Base-by-base conservation (phyloP, 2,113 vertebrate species). In the Caranx melampygus region DNA sequence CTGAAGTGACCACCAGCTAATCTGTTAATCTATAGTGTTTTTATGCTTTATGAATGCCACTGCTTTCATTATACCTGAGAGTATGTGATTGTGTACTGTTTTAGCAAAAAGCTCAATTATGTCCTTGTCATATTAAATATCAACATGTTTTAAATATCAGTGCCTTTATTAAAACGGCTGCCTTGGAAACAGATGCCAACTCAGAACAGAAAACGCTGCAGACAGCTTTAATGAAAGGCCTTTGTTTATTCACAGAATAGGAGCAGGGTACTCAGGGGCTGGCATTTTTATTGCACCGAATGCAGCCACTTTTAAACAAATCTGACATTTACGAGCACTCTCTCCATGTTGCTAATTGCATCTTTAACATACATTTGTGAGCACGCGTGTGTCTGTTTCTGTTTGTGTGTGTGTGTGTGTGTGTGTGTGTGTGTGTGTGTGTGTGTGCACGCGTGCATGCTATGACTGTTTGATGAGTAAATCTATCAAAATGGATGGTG, bases 311-410 rank as follows among this genome's bases (percentile, higher is more conserved):
- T 57, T 67, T 33, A 72, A 71, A 69, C 63, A 70, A 70, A 71
- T 59, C 21, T 58, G 55, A 86, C 70, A 75, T 42, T 71, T 66
- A 72, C 64, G 66, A 60, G 57, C 49, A 11, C 58, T 59, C 34
- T 9, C 31, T 64, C 31, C 0, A 7, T 13, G 21, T 37, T 54
- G 57, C 45, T 75, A 77, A 71, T 61, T 72, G 42, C 63, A 78
- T 71, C 31, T 68, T 62, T 40, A 55, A 60, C 31, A 26, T 44
- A 33, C 18, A 65, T 72, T 65, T 54, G 12, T 60, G 40, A 49
- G 65, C 35, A n/a, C n/a, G n/a, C n/a, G 47, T 67, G 77, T 58
- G 55, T 63, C 42, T 15, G 37, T 2, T 10, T 66, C n/a, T n/a
- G n/a, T n/a, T n/a, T n/a, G n/a, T n/a, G n/a, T n/a, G n/a, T n/a